A percentile compares a stretch with the other conserved stretches of the same genome.
phyloP scores from a whole-genome alignment of 2,797 vertebrate species.

The Merluccius polli region DNA sequence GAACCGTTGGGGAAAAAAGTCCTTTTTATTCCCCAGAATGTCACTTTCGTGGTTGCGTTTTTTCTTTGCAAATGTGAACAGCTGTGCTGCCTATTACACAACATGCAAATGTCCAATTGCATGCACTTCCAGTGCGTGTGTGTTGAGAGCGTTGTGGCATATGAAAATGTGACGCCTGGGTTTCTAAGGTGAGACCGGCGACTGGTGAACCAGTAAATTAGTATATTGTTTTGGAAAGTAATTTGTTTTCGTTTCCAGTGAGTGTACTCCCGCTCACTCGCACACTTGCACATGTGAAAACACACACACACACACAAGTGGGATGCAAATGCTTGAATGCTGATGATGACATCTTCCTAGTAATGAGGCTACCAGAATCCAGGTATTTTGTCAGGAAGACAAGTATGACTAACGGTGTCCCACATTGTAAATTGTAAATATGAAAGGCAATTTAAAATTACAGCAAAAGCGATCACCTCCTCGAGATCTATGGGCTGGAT shows the following conservation, averaged over 20 bases:
- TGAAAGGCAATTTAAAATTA: too few relatives aligned
- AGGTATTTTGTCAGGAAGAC: too few relatives aligned
- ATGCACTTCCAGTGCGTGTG: neutral
- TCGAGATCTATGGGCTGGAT: too few relatives aligned
- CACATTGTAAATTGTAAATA: too few relatives aligned
- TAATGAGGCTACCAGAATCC: too few relatives aligned
- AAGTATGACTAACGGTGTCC: too few relatives aligned
- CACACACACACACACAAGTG: too few relatives aligned
- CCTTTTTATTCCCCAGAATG: conserved; percentile 22
- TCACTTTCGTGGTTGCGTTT: neutral
- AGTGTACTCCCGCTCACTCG: neutral
- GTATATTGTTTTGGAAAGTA: neutral
- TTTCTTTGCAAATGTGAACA: conserved; percentile 25
- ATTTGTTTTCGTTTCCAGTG: neutral
- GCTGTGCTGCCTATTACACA: conserved; percentile 13
- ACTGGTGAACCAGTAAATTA: neutral
- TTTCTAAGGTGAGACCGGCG: neutral
- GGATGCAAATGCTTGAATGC: too few relatives aligned
- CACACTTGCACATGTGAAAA: too few relatives aligned
- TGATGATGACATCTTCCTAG: too few relatives aligned
- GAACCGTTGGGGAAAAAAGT: conserved; percentile 23
- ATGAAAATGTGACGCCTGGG: neutral
- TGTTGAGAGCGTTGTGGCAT: neutral
- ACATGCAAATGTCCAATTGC: conserved; percentile 19
- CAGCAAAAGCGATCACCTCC: too few relatives aligned